phyloP scores from a whole-genome alignment of 1,140 invertebrate genomes.

The Drosophila obscura region DNA sequence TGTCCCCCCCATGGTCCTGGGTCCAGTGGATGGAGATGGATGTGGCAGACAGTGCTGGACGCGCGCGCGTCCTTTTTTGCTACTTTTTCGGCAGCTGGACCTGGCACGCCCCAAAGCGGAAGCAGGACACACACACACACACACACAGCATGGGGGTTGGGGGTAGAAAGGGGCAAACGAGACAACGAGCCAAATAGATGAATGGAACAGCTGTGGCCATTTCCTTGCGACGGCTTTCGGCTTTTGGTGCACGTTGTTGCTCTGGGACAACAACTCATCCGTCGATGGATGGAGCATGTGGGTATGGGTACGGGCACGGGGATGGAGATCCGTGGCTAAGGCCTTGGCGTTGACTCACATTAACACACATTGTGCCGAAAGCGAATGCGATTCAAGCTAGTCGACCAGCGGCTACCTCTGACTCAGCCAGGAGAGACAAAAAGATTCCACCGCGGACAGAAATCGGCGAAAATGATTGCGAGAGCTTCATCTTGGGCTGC shows the following conservation, averaged over 20 bases:
- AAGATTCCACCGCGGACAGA: too few species aligned
- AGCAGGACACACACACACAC: background rate
- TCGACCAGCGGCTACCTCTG: conserved; percentile 11
- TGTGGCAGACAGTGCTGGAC: background rate
- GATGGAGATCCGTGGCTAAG: conserved; percentile 13
- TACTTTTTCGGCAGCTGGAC: conserved; percentile 38
- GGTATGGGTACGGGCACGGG: background rate
- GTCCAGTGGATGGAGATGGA: background rate
- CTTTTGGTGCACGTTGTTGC: conserved; percentile 39
- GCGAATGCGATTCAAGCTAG: background rate
- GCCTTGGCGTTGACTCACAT: conserved; percentile 61
- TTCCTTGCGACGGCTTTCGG: conserved; percentile 63
- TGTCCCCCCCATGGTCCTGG: background rate
- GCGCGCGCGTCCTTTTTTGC: conserved; percentile 8
- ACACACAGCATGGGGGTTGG: background rate
- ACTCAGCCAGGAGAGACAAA: background rate
- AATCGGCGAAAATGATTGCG: background rate
- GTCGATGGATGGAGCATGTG: background rate
- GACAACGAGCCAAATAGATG: conserved; percentile 58
- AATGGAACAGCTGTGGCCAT: conserved; percentile 78
- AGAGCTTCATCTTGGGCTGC: too few species aligned
- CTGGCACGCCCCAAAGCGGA: conserved; percentile 43
- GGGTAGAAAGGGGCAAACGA: conserved; percentile 32
- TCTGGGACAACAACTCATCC: conserved; percentile 9
- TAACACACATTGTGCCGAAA: conserved; percentile 77